A percentile compares a stretch with the other conserved stretches of the same genome.
These are phyloP conservation scores for Phalera bucephala DNA, from an alignment of 2,888 invertebrate genomes.

Conservation along the genomic window DNA sequence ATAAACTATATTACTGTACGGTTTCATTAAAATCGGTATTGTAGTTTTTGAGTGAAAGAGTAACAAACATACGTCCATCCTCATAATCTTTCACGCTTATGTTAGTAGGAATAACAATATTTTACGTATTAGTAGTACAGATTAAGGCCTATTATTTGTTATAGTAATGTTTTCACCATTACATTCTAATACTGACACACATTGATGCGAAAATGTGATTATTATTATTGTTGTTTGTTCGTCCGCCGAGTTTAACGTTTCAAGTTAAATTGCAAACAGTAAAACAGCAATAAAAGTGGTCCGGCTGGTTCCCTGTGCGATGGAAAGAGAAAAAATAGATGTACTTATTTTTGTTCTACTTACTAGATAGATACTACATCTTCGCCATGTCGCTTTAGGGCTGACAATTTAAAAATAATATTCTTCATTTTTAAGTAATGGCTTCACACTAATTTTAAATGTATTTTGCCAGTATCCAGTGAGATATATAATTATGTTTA, in stretches of 20 bases:
- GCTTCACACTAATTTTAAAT: too few relatives aligned
- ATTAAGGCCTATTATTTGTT: too few relatives aligned
- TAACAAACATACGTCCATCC: too few relatives aligned
- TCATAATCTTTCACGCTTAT: too few relatives aligned
- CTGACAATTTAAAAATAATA: constrained; percentile 4
- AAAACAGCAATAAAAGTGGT: constrained; percentile 72
- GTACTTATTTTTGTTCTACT: constrained; percentile 38
- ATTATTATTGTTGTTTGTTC: constrained; percentile 62
- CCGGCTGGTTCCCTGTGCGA: constrained; percentile 54
- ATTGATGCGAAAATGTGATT: constrained; percentile 49
- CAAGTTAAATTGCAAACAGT: constrained; percentile 76
- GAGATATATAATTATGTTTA: too few relatives aligned
- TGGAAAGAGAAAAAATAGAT: constrained; percentile 45
- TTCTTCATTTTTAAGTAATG: too few relatives aligned
- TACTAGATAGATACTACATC: constrained; percentile 11
- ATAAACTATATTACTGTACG: too few relatives aligned
- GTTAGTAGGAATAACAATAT: too few relatives aligned
- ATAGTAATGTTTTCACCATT: constrained; percentile 1
- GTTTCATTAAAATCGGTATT: too few relatives aligned
- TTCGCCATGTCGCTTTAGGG: constrained; percentile 21
- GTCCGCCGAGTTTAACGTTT: constrained; percentile 58
- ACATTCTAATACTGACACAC: constrained; percentile 30
- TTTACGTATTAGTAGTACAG: too few relatives aligned
- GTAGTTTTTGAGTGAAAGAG: too few relatives aligned
- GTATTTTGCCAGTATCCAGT: too few relatives aligned